Evolutionary conservation across 2,113 vertebrate species (phyloP).

Genomic region (Platysternon megacephalum): DNA sequence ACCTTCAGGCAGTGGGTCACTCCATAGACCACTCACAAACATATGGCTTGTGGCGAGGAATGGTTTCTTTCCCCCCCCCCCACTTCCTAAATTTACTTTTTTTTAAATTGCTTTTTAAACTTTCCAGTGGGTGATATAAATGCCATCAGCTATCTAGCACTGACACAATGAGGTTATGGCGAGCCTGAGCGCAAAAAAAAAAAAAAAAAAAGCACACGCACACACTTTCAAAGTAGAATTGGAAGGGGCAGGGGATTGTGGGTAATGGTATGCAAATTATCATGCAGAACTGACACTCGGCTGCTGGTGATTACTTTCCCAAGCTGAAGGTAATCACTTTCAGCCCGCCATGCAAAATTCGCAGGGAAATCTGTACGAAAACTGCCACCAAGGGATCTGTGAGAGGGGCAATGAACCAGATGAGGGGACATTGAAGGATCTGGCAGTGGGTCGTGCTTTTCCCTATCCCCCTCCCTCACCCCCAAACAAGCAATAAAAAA

Average conservation of each 20-base stretch:
- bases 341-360: neutral
- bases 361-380: neutral
- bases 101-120: neutral
- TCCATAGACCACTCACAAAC: accelerated
- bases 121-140: accelerated
- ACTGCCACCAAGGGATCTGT: neutral
- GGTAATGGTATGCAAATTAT: neutral
- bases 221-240: neutral
- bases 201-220: neutral
- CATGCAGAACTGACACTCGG: neutral
- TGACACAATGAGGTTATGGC: accelerated
- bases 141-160: accelerated
- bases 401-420: neutral
- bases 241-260: neutral
- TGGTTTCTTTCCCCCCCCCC: neutral
- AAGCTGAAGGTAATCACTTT: neutral
- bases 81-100: accelerated
- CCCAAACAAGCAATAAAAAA: neutral
- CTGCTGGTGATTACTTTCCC: neutral
- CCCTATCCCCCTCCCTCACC: too few relatives aligned
- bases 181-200: neutral
- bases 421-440: neutral
- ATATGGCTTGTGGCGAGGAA: accelerated
- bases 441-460: neutral
- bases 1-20: neutral